A percentile compares a stretch with the other conserved stretches of the same genome.
Evolutionary conservation across 2,888 invertebrate genomes (phyloP).

Genomic region (Harpalus rubripes): DNA sequence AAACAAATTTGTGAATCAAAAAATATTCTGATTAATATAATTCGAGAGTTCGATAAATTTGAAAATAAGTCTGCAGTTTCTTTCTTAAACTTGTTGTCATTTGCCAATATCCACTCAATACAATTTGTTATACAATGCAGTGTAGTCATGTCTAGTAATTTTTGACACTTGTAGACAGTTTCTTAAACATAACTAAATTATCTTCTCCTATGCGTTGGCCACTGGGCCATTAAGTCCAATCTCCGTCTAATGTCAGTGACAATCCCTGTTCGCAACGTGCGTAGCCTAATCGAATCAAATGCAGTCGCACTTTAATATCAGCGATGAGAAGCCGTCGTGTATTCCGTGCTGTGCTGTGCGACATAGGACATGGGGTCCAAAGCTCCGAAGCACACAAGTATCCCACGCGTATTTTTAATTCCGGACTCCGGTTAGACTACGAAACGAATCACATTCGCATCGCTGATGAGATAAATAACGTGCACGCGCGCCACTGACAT

Average conservation of each 20-base stretch:
- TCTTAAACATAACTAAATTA: no score
- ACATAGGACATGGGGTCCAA: constrained; percentile 5
- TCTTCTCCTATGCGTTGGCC: no score
- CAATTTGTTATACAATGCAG: no score
- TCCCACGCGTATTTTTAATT: constrained; percentile 65
- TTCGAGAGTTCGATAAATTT: no score
- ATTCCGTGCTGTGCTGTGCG: no score
- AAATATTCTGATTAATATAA: no score
- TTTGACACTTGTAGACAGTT: no score
- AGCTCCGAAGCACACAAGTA: neutral
- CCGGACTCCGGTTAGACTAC: constrained; percentile 52
- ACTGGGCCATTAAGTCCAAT: neutral
- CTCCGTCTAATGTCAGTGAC: neutral
- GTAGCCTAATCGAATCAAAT: constrained; percentile 48
- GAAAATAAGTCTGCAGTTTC: no score
- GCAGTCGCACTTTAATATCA: constrained; percentile 48
- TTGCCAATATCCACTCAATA: no score
- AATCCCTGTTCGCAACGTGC: constrained; percentile 30
- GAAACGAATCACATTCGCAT: constrained; percentile 66
- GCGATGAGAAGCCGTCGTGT: neutral
- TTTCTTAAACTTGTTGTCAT: no score
- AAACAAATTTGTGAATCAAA: no score
- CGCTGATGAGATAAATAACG: constrained; percentile 67
- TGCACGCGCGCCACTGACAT: constrained; percentile 63
- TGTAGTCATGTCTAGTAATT: no score